phyloP scores from a whole-genome alignment of 1,140 invertebrate genomes.

The Ceratitis capitata region DNA sequence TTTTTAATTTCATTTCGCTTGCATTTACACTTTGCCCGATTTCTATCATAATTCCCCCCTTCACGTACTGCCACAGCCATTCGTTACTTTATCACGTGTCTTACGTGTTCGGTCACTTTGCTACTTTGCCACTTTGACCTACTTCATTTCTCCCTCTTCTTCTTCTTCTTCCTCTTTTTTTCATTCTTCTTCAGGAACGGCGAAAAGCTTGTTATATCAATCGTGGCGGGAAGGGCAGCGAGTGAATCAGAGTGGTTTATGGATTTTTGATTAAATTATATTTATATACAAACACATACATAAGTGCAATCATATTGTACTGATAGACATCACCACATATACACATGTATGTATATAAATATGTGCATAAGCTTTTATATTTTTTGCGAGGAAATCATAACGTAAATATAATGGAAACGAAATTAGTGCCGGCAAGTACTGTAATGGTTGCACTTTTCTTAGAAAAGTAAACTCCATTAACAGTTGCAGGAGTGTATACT shows the following conservation, averaged over 20 bases:
- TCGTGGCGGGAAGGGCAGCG: not conserved
- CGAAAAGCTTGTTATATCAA: not conserved
- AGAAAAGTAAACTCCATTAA: constrained; percentile 20
- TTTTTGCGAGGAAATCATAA: constrained; percentile 5
- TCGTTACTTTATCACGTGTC: constrained; percentile 18
- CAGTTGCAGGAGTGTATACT: constrained; percentile 1
- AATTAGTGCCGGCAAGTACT: not conserved
- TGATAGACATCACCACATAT: not conserved
- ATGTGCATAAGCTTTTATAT: not conserved
- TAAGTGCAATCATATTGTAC: constrained; percentile 26
- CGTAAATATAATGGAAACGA: not conserved
- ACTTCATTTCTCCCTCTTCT: too few relatives aligned
- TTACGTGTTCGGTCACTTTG: not conserved
- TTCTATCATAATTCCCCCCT: not conserved
- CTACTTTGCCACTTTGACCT: constrained; percentile 13
- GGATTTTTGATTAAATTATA: constrained; percentile 30
- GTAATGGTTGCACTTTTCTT: constrained; percentile 7
- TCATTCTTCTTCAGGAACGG: too few relatives aligned
- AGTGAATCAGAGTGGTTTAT: not conserved
- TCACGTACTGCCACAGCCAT: not conserved
- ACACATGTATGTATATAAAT: not conserved
- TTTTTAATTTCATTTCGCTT: too few relatives aligned
- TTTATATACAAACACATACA: too few relatives aligned
- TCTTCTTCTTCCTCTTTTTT: too few relatives aligned
- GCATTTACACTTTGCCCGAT: not conserved